These are phyloP conservation scores for Dasysyrphus tricinctus DNA, from an alignment of 2,888 invertebrate species.

Conservation along the genomic window DNA sequence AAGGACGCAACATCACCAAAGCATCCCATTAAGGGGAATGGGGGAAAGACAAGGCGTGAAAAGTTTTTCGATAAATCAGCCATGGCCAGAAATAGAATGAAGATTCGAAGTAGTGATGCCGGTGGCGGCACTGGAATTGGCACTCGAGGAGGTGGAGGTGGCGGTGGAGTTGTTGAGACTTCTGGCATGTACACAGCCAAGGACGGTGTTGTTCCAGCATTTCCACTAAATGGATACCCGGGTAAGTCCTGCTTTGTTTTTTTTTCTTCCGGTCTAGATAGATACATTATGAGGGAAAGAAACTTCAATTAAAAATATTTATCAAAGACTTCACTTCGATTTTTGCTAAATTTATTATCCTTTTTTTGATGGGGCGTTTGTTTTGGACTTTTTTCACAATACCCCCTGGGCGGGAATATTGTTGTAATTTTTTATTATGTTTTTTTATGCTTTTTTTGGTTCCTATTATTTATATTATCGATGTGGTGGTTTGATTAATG, in stretches of 20 bases:
- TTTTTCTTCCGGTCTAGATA: too few relatives aligned
- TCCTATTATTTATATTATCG: conserved; percentile 28
- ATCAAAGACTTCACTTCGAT: conserved; percentile 51
- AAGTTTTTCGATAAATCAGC: conserved; percentile 54
- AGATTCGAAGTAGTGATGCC: conserved; percentile 36
- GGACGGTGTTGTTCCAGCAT: conserved; percentile 41
- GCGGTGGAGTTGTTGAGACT: conserved; percentile 46
- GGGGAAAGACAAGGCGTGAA: conserved; percentile 11
- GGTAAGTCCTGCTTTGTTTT: conserved; percentile 46
- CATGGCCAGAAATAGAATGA: conserved; percentile 24
- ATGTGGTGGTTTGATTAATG: conserved; percentile 67
- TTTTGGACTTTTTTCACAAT: neutral
- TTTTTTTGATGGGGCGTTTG: conserved; percentile 20
- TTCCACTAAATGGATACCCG: conserved; percentile 62
- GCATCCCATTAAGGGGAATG: conserved; percentile 22
- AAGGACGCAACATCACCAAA: neutral
- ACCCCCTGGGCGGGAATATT: neutral
- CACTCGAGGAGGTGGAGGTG: neutral
- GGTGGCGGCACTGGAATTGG: neutral
- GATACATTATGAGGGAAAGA: neutral
- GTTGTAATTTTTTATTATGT: conserved; percentile 54
- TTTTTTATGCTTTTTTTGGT: conserved; percentile 6
- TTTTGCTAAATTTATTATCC: conserved; percentile 53
- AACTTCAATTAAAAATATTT: conserved; percentile 71
- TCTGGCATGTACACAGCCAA: conserved; percentile 44